Percentiles rank a stretch among this genome's conserved stretches.
These are phyloP conservation scores for Mimumesa dahlbomi DNA, from an alignment of 2,888 invertebrate species.

Conservation along the genomic window DNA sequence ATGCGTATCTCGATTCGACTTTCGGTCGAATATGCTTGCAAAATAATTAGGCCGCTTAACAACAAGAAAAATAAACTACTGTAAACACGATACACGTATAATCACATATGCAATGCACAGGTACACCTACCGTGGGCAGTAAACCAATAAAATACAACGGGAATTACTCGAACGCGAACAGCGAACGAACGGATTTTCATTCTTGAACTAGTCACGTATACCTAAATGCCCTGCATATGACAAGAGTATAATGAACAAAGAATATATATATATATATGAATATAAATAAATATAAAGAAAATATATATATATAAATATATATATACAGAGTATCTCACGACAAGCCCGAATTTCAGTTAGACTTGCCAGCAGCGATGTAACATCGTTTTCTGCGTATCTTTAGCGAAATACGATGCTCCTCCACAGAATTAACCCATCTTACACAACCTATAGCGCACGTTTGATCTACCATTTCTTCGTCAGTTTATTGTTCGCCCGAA, in stretches of 20 bases:
- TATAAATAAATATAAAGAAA: constrained; percentile 45
- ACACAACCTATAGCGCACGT: too few species aligned
- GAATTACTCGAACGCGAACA: constrained; percentile 9
- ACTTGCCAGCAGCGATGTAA: too few species aligned
- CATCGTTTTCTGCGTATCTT: too few species aligned
- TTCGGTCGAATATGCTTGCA: constrained; percentile 45
- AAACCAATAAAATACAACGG: constrained; percentile 2
- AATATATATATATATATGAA: constrained; percentile 45
- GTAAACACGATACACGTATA: constrained; percentile 16
- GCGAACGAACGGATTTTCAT: constrained; percentile 62
- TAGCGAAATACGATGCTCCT: too few species aligned
- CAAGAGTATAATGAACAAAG: constrained; percentile 53
- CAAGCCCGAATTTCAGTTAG: too few species aligned
- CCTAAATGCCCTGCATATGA: constrained; percentile 49
- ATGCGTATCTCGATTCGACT: constrained; percentile 31
- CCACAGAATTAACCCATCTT: too few species aligned
- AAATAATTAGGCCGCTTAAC: constrained; percentile 35
- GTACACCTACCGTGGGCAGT: constrained; percentile 1
- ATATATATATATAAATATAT: constrained; percentile 47
- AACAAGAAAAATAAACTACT: constrained; percentile 3
- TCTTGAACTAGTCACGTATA: constrained; percentile 74
- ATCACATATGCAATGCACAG: constrained; percentile 1
- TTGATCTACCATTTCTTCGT: too few species aligned
- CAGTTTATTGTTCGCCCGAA: too few species aligned
- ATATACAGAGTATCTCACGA: too few species aligned